Conservation (phyloP, 2,888 invertebrate species). For the Tryphoninae sp. region DNA sequence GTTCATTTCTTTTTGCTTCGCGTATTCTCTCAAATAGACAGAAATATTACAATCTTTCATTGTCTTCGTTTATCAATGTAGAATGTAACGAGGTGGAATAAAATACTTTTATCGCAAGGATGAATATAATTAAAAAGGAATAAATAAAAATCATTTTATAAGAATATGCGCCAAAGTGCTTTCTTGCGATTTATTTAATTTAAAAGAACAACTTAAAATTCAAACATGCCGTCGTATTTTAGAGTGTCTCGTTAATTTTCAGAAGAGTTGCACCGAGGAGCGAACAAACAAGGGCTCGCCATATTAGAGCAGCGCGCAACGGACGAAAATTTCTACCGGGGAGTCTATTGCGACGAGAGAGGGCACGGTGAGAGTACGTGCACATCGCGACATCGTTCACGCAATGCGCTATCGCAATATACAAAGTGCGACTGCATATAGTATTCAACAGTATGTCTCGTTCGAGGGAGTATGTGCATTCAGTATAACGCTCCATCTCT, state of each 20-base stretch:
- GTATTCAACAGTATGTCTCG: conserved; percentile 39
- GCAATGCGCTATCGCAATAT: conserved; percentile 62
- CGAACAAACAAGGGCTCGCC: neutral
- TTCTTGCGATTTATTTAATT: neutral
- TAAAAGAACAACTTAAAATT: conserved; percentile 47
- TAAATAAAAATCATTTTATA: too few species aligned
- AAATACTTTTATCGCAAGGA: neutral
- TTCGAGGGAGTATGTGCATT: conserved; percentile 52
- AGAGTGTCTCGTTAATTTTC: neutral
- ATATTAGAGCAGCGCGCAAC: neutral
- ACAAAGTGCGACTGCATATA: conserved; percentile 56
- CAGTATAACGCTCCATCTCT: conserved; percentile 44
- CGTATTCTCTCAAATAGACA: conserved; percentile 15
- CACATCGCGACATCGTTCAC: conserved; percentile 55
- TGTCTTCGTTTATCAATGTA: neutral
- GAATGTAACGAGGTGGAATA: neutral
- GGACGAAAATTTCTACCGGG: neutral
- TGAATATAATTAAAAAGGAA: neutral
- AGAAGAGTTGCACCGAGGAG: neutral
- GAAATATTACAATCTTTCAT: conserved; percentile 26
- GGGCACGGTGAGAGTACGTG: conserved; percentile 16
- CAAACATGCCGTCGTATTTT: conserved; percentile 24
- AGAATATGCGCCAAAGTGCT: neutral
- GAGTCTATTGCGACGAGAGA: conserved; percentile 68
- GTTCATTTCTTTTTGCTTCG: neutral